Evolutionary conservation across 2,113 vertebrate species (phyloP).

Genomic region (Chaetorhynchus papuensis): DNA sequence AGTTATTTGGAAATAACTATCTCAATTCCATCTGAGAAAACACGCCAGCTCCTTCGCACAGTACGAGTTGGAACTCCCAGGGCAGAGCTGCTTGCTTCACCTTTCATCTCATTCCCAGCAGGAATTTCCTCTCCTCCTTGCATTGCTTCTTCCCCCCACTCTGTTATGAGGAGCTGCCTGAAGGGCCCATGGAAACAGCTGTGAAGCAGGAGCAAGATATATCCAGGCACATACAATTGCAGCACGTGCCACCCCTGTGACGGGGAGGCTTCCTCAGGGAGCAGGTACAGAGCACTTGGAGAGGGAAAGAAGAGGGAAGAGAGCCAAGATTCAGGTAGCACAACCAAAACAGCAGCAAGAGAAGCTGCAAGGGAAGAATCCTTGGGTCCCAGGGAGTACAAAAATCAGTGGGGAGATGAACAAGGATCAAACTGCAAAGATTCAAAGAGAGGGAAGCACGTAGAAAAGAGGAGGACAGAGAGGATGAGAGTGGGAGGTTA

Average conservation of each 20-base stretch:
- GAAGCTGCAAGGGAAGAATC: background rate
- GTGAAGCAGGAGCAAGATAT: background rate
- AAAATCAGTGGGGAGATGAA: background rate
- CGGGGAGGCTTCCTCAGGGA: background rate
- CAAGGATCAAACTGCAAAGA: background rate
- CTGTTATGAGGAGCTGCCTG: background rate
- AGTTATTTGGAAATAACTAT: background rate
- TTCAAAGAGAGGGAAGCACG: background rate
- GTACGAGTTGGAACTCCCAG: background rate
- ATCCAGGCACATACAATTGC: accelerated
- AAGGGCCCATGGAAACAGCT: background rate
- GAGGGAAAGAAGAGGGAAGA: background rate
- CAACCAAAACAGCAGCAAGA: background rate
- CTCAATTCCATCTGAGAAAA: background rate
- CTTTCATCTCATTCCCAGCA: background rate
- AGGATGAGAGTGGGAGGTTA: background rate
- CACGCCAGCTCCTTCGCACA: background rate
- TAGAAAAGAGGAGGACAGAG: background rate
- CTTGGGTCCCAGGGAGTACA: background rate
- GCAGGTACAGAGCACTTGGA: background rate
- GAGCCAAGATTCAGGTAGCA: background rate
- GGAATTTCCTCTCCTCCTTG: background rate
- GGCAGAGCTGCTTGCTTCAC: background rate
- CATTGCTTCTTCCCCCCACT: background rate
- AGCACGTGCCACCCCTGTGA: background rate